Base-by-base conservation (phyloP, 2,888 invertebrate genomes). In the Plemyria rubiginata region DNA sequence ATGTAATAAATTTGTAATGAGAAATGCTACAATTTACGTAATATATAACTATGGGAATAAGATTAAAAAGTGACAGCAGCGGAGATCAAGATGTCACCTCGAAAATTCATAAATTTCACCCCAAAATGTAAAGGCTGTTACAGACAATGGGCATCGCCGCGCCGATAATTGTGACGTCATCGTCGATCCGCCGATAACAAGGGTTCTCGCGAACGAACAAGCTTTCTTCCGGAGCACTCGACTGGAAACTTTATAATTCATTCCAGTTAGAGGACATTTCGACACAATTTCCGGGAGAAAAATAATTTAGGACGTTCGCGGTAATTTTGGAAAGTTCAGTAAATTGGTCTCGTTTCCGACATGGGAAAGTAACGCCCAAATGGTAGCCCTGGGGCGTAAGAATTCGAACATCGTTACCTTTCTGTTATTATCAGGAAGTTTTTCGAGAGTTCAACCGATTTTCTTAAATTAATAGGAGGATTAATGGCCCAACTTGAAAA, bases 181-280 rank as follows among this genome's bases (percentile, higher is more conserved):
- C 60, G 56, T 43, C 54, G 62, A 62, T 54, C 13, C 59, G 54
- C 50, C 60, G 65, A 65, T 65, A 65, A 65, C 65, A 61, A 56
- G 64, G 52, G 55, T 60, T 50, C 64, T 60, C 49, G 60, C 45
- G 46, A 48, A 32, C 54, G 60, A 43, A 53, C 56, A 51, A 52
- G 54, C 61, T 52, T 66, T 67, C 65, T 65, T 56, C 62, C 61
- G 65, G 60, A 36, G 54, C 61, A 60, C 45, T 67, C 62, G 40
- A 45, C 54, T 63, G 65, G 60, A 67, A 70, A 62, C 49, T 62
- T 65, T 65, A 62, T 67, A 70, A 67, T 68, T 68, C 63, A 56
- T 63, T 61, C 55, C 70, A 66, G 62, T 63, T 54, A 56, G 54
- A 58, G 55, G 64, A 60, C 63, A 60, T 67, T 70, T 67, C 22